A percentile compares a stretch with the other conserved stretches of the same genome.
These are phyloP conservation scores for Epirrhoe tristata DNA, from an alignment of 2,888 invertebrate genomes.

Conservation along the genomic window DNA sequence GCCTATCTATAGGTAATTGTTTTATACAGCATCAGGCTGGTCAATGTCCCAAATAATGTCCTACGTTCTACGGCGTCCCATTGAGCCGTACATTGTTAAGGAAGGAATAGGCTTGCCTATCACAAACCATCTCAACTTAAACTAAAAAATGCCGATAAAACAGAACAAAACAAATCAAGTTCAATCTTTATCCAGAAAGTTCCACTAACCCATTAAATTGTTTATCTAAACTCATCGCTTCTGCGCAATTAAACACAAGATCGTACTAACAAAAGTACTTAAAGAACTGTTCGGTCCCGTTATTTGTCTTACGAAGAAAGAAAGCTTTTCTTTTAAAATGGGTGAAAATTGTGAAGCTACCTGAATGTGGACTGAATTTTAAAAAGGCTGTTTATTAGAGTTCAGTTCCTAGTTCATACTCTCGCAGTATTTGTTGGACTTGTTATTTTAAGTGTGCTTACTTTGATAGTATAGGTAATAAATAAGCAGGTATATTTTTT, in stretches of 20 bases:
- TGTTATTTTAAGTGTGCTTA: background rate
- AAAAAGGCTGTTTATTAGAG: conserved; percentile 44
- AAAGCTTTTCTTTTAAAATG: conserved; percentile 43
- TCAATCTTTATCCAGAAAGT: conserved; percentile 10
- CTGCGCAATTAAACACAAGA: conserved; percentile 26
- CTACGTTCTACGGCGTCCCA: too few species aligned
- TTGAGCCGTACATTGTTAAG: too few species aligned
- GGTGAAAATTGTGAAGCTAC: conserved; percentile 42
- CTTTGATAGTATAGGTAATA: background rate
- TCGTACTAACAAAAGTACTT: conserved; percentile 19
- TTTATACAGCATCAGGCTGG: too few species aligned
- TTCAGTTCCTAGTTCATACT: conserved; percentile 35
- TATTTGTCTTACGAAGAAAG: conserved; percentile 42
- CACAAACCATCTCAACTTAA: too few species aligned
- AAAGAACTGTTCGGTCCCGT: conserved; percentile 21
- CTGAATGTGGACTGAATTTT: conserved; percentile 39
- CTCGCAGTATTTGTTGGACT: background rate
- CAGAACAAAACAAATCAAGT: background rate
- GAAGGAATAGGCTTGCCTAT: too few species aligned
- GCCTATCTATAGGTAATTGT: too few species aligned
- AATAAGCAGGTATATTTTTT: too few species aligned
- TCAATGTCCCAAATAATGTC: too few species aligned
- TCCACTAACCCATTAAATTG: conserved; percentile 14
- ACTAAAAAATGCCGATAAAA: background rate
- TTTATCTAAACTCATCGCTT: conserved; percentile 25